Percentiles rank a stretch among this genome's conserved stretches.
Conservation (phyloP, 2,888 invertebrate species). For the Teleiodes luculella region DNA sequence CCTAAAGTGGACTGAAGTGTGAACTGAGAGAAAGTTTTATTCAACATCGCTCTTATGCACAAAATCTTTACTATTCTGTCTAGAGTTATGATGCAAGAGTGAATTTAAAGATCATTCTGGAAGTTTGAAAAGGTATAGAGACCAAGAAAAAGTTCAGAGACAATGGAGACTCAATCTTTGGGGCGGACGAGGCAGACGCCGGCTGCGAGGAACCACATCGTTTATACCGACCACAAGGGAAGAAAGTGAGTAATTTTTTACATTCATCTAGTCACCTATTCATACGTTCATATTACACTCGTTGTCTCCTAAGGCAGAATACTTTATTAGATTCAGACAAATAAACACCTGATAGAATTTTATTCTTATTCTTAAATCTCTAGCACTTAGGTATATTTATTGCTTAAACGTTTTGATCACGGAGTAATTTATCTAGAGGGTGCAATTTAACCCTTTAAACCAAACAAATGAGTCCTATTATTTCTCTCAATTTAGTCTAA, state of each 20-base stretch:
- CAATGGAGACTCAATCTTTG: constrained; percentile 63
- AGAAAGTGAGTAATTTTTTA: constrained; percentile 61
- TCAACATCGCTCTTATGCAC: not conserved
- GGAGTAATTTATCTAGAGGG: constrained; percentile 49
- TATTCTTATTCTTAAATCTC: not conserved
- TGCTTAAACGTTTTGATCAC: constrained; percentile 41
- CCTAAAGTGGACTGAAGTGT: constrained; percentile 5
- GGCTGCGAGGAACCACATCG: constrained; percentile 70
- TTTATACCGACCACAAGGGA: constrained; percentile 75
- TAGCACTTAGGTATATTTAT: constrained; percentile 21
- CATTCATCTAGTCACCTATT: too few species aligned
- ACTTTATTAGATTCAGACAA: too few species aligned
- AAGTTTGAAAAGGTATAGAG: constrained; percentile 3
- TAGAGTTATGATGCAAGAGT: not conserved
- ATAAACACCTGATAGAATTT: too few species aligned
- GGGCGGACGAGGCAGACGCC: constrained; percentile 55
- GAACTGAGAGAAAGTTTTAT: not conserved
- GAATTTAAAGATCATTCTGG: not conserved
- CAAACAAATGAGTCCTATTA: constrained; percentile 75
- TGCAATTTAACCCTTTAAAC: constrained; percentile 62
- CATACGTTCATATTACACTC: too few species aligned
- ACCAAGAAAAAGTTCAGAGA: constrained; percentile 14
- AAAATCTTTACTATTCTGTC: not conserved
- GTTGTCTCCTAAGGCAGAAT: too few species aligned
- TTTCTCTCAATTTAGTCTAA: constrained; percentile 77